A percentile compares a stretch with the other conserved stretches of the same genome.
Conservation (phyloP, 2,888 invertebrate genomes). For the Gibbula magus region DNA sequence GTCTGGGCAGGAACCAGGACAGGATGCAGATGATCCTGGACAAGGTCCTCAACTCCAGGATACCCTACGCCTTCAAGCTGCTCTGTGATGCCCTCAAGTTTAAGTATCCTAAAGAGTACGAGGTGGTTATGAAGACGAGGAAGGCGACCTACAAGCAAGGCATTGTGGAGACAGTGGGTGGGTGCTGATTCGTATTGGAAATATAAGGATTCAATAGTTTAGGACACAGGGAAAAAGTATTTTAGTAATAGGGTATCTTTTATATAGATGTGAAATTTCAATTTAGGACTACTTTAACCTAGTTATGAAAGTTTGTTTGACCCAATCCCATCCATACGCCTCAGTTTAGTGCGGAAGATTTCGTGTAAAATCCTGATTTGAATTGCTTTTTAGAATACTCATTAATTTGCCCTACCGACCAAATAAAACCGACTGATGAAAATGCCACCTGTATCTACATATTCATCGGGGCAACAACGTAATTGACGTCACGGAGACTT, state of each 20-base stretch:
- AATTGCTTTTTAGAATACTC: no score
- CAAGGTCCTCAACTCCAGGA: slow-evolving; percentile 56
- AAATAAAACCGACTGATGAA: no score
- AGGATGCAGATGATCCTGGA: slow-evolving; percentile 65
- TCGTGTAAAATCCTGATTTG: no score
- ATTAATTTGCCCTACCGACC: no score
- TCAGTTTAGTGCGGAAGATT: no score
- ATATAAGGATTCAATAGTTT: neutral
- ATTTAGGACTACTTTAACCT: no score
- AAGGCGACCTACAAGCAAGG: slow-evolving; percentile 62
- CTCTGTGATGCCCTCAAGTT: slow-evolving; percentile 67
- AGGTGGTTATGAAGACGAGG: slow-evolving; percentile 57
- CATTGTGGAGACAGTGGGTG: slow-evolving; percentile 55
- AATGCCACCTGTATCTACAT: no score
- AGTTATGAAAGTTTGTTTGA: no score
- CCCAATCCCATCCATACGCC: no score
- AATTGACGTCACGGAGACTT: no score
- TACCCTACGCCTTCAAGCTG: slow-evolving; percentile 57
- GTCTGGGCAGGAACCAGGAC: slow-evolving; percentile 56
- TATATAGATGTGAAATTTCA: neutral
- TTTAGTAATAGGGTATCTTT: neutral
- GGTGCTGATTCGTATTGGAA: neutral
- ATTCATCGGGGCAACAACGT: no score
- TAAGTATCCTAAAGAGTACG: slow-evolving; percentile 65
- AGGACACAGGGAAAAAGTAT: neutral